Percentiles rank a stretch among this genome's conserved stretches.
These are phyloP conservation scores for Rhyacophila evoluta DNA, from an alignment of 2,888 invertebrate genomes.

Conservation along the genomic window DNA sequence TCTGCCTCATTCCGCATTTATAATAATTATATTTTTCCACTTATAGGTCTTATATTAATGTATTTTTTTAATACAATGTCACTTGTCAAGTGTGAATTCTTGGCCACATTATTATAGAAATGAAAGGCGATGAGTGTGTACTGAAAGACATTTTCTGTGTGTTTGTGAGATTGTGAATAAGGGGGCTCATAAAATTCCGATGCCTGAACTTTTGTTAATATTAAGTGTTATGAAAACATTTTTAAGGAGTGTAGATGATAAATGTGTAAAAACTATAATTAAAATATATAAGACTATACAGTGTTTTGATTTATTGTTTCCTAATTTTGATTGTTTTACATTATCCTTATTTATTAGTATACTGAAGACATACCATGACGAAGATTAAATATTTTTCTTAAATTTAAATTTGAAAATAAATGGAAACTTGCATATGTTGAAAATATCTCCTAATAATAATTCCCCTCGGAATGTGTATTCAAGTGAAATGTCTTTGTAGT, in stretches of 20 bases:
- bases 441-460: too few relatives aligned
- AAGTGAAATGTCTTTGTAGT: too few relatives aligned
- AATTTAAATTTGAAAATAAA: too few relatives aligned
- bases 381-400: too few relatives aligned
- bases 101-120: constrained; percentile 17
- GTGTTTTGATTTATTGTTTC: not conserved
- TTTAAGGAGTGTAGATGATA: not conserved
- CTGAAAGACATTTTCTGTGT: constrained; percentile 27
- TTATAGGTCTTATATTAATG: constrained; percentile 7
- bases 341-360: too few relatives aligned
- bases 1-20: constrained; percentile 43
- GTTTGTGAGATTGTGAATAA: not conserved
- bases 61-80: constrained; percentile 19
- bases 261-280: constrained; percentile 15
- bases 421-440: too few relatives aligned
- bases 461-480: too few relatives aligned
- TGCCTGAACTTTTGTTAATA: constrained; percentile 18
- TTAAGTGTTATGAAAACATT: constrained; percentile 14
- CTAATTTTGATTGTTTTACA: too few relatives aligned
- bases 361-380: too few relatives aligned
- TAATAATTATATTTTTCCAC: constrained; percentile 35
- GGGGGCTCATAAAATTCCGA: not conserved
- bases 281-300: not conserved
- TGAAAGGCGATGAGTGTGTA: constrained; percentile 34
- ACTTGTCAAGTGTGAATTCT: constrained; percentile 23